Percentiles rank a stretch among this genome's conserved stretches.
phyloP scores from a whole-genome alignment of 2,797 vertebrate genomes.

The Moxostoma hubbsi region DNA sequence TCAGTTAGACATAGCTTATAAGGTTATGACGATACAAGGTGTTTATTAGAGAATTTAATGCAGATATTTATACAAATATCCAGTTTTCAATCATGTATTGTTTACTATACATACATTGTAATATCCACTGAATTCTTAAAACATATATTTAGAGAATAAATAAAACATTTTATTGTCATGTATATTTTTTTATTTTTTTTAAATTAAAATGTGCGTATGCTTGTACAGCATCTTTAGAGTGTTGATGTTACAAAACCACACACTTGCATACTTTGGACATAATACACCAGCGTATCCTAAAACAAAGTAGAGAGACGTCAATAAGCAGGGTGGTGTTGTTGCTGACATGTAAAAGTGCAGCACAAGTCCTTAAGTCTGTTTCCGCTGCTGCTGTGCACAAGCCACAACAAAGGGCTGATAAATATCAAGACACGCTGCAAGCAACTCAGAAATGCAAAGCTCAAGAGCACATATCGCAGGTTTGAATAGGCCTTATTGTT shows the following conservation, averaged over 20 bases:
- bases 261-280: not conserved
- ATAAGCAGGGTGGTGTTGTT: not conserved
- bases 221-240: no score
- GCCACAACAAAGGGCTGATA: constrained; percentile 45
- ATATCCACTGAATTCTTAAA: no score
- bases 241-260: not conserved
- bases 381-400: constrained; percentile 50
- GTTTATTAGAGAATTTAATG: no score
- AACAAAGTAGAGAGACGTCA: constrained; percentile 2
- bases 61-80: no score
- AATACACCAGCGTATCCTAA: not conserved
- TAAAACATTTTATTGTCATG: no score
- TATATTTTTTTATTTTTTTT: no score
- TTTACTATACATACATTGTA: no score
- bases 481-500: not conserved
- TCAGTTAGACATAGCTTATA: no score
- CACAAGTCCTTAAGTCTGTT: constrained; percentile 42
- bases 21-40: no score
- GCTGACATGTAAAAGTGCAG: constrained; percentile 8
- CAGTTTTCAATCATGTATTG: no score
- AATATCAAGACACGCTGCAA: constrained; percentile 1
- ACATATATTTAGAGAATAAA: no score
- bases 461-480: not conserved
- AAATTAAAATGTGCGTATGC: not conserved
- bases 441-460: not conserved